These are phyloP conservation scores for Dryoscopus gambensis DNA, from an alignment of 2,113 vertebrate genomes.

Conservation along the genomic window DNA sequence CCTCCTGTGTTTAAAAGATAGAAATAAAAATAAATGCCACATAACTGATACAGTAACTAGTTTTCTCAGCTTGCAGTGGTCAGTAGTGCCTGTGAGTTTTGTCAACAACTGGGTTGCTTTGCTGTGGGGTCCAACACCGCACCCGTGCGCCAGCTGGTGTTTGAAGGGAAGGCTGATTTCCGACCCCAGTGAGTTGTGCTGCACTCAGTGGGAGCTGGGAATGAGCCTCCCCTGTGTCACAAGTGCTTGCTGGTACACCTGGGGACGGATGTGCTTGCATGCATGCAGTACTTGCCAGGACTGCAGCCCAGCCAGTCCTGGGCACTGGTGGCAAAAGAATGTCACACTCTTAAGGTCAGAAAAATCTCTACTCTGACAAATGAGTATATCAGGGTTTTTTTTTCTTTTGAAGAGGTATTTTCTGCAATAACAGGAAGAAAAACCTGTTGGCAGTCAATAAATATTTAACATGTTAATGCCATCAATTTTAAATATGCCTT, in stretches of 20 bases:
- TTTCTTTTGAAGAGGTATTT: not conserved
- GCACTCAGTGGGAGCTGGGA: not conserved
- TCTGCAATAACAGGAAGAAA: not conserved
- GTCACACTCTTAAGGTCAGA: not conserved
- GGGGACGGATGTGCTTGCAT: not conserved
- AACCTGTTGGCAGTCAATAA: not conserved
- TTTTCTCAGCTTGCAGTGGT: not conserved
- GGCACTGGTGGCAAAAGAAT: not conserved
- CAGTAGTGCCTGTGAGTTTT: not conserved
- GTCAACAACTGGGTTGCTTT: not conserved
- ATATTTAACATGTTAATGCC: not conserved
- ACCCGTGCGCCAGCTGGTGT: accelerated
- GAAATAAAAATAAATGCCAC: not conserved
- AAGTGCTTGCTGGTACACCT: accelerated
- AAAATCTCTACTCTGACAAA: not conserved
- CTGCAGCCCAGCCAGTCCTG: not conserved
- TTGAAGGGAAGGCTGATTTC: not conserved
- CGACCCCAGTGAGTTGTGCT: accelerated
- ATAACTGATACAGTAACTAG: not conserved
- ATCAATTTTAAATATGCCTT: not conserved
- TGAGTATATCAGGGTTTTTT: accelerated
- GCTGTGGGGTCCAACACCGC: not conserved
- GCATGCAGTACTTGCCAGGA: not conserved
- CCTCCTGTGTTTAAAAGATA: not conserved
- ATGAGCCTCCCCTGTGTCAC: not conserved